These are phyloP conservation scores for Murina feae DNA, from an alignment of 2,113 vertebrate genomes.

Conservation along the genomic window DNA sequence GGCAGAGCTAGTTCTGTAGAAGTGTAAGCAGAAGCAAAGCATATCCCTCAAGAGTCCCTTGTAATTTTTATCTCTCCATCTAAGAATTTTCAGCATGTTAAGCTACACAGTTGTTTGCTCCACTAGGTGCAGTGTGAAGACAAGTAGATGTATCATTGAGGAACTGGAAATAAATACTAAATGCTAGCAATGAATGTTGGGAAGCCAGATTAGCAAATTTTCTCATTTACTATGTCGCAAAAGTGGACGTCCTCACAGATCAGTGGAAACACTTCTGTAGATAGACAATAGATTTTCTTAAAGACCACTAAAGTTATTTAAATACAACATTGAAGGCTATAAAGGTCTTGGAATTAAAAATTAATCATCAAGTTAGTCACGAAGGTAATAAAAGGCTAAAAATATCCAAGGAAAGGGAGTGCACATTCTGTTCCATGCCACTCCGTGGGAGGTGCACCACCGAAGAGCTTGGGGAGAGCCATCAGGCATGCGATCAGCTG, in stretches of 20 bases:
- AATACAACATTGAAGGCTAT: neutral
- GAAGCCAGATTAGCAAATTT: neutral
- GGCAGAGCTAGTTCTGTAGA: neutral
- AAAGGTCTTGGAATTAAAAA: neutral
- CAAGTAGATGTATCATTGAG: slow-evolving; percentile 56
- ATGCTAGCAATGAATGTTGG: slow-evolving; percentile 25
- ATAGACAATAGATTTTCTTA: neutral
- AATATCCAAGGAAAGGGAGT: neutral
- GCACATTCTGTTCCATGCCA: rapidly evolving
- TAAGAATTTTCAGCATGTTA: slow-evolving; percentile 26
- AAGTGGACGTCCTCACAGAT: rapidly evolving
- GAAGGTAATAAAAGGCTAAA: neutral
- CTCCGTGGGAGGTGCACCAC: rapidly evolving
- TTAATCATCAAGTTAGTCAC: neutral
- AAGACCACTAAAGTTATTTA: neutral
- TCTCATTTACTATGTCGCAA: slow-evolving; percentile 39
- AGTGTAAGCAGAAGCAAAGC: neutral
- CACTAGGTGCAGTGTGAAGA: slow-evolving; percentile 18
- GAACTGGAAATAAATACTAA: slow-evolving; percentile 65
- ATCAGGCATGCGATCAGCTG: neutral
- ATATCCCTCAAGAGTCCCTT: neutral
- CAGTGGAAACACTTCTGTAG: slow-evolving; percentile 19
- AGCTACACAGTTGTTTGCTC: slow-evolving; percentile 55
- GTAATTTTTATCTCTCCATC: neutral
- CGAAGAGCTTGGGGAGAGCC: too few species aligned